Conservation (phyloP, 1,140 invertebrate species). For the Nomia melanderi region DNA sequence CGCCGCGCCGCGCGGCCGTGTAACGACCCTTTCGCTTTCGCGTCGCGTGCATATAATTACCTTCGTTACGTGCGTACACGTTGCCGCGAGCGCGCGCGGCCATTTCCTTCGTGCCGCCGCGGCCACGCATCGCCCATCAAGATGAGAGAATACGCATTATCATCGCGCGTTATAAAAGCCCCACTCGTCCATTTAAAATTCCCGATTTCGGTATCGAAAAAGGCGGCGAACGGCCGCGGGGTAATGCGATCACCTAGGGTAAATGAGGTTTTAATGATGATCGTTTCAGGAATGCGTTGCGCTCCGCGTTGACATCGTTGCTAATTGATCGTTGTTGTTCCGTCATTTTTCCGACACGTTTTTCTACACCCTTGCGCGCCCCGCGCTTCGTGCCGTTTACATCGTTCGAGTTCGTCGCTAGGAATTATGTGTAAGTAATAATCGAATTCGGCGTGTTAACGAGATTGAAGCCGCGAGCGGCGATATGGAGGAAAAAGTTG, state of each 20-base stretch:
- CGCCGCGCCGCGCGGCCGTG: constrained; percentile 4
- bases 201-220: constrained; percentile 43
- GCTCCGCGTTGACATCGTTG: constrained; percentile 4
- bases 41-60: constrained; percentile 54
- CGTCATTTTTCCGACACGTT: not conserved
- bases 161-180: constrained; percentile 45
- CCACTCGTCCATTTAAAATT: constrained; percentile 25
- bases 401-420: not conserved
- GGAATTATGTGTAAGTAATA: not conserved
- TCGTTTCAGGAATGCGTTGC: constrained; percentile 35
- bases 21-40: constrained; percentile 46
- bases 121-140: constrained; percentile 18
- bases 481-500: not conserved
- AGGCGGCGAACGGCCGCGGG: constrained; percentile 12
- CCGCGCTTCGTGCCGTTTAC: not conserved
- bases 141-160: constrained; percentile 44
- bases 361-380: not conserved
- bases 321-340: constrained; percentile 23
- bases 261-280: constrained; percentile 45
- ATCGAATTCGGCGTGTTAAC: not conserved
- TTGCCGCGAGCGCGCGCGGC: not conserved
- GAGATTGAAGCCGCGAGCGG: not conserved
- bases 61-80: constrained; percentile 40
- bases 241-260: constrained; percentile 28
- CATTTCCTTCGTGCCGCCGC: constrained; percentile 22